Evolutionary conservation across 2,888 invertebrate genomes (phyloP).

Genomic region (Vanessa cardui): DNA sequence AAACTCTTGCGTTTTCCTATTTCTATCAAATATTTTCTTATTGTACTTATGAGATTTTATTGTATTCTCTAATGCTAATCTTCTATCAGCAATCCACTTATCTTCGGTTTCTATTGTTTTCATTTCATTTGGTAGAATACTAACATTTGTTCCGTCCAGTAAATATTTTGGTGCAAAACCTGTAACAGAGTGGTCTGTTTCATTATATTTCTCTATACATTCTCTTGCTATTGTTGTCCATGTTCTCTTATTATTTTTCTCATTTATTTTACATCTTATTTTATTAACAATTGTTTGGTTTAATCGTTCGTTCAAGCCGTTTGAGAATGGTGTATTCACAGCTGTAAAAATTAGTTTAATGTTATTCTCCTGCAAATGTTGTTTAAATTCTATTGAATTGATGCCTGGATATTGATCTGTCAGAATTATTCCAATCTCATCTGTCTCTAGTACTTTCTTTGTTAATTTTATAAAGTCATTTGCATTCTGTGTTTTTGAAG

Average conservation of each 20-base stretch:
- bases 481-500: slow-evolving; percentile 21
- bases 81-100: slow-evolving; percentile 26
- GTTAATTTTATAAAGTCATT: slow-evolving; percentile 9
- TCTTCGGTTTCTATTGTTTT: slow-evolving; percentile 9
- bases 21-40: background rate
- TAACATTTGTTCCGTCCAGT: slow-evolving; percentile 26
- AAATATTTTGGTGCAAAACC: slow-evolving; percentile 37
- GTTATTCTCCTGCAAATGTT: slow-evolving; percentile 31
- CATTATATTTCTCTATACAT: slow-evolving; percentile 34
- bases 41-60: slow-evolving; percentile 3
- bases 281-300: slow-evolving; percentile 49
- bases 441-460: slow-evolving; percentile 17
- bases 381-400: slow-evolving; percentile 9
- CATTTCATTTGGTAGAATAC: slow-evolving; percentile 31
- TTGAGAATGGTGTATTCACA: slow-evolving; percentile 43
- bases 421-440: slow-evolving; percentile 18
- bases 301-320: slow-evolving; percentile 30
- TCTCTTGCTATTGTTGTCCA: slow-evolving; percentile 44
- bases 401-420: slow-evolving; percentile 19
- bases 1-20: background rate
- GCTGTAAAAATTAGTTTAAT: slow-evolving; percentile 50
- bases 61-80: slow-evolving; percentile 31
- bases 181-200: slow-evolving; percentile 34
- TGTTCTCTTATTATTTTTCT: slow-evolving; percentile 36
- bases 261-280: slow-evolving; percentile 46